Percentiles rank a stretch among this genome's conserved stretches.
These are phyloP conservation scores for Amphibalanus amphitrite DNA, from an alignment of 1,140 invertebrate species.

Conservation along the genomic window DNA sequence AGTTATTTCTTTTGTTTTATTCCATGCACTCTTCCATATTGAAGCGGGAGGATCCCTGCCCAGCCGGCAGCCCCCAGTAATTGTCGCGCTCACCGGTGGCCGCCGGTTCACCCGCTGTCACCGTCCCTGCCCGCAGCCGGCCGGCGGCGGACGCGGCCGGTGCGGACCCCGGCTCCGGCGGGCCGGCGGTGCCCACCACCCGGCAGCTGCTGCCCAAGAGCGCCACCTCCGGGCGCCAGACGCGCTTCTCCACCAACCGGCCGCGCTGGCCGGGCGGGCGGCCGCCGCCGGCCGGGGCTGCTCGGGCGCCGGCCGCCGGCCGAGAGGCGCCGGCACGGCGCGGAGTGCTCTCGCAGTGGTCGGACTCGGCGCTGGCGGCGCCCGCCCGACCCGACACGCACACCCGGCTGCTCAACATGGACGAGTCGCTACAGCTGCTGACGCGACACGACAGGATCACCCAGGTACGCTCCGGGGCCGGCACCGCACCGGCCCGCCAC, in stretches of 20 bases:
- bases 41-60: too few relatives aligned
- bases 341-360: neutral
- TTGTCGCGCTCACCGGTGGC: too few relatives aligned
- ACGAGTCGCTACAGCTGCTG: constrained; percentile 1
- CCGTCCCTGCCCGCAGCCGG: too few relatives aligned
- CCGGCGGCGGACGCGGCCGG: too few relatives aligned
- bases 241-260: neutral
- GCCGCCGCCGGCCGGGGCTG: neutral
- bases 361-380: neutral
- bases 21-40: too few relatives aligned
- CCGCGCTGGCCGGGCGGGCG: neutral
- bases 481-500: too few relatives aligned
- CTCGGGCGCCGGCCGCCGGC: neutral
- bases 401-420: neutral
- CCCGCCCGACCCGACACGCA: neutral
- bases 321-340: neutral
- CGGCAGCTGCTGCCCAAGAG: neutral
- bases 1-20: too few relatives aligned
- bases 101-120: too few relatives aligned
- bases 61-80: too few relatives aligned
- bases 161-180: too few relatives aligned
- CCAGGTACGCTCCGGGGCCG: too few relatives aligned
- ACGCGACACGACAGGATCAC: neutral
- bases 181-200: neutral
- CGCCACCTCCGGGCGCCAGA: neutral